A percentile compares a stretch with the other conserved stretches of the same genome.
phyloP scores from a whole-genome alignment of 64 coral and sea anemone genomes.

The Stichodactyla helianthus region DNA sequence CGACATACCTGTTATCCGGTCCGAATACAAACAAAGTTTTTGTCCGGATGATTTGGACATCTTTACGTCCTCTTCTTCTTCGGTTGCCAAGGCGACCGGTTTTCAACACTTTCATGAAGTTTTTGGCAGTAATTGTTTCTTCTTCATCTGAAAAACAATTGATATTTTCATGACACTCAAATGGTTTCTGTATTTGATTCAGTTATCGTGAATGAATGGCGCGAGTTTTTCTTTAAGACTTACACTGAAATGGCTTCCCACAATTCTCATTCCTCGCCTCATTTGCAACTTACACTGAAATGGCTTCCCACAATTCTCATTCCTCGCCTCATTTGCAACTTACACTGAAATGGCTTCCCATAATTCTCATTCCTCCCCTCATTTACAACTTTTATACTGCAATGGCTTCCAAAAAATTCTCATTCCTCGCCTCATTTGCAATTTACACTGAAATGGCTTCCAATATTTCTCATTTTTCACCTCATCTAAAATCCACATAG shows the following conservation, averaged over 20 bases:
- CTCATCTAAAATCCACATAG: too few relatives aligned
- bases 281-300: neutral
- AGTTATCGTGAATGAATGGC: neutral
- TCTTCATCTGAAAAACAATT: conserved; percentile 51
- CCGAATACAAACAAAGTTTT: conserved; percentile 81
- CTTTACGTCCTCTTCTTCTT: conserved; percentile 48
- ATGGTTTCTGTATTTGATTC: neutral
- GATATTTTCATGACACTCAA: neutral
- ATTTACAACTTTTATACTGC: neutral
- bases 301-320: neutral
- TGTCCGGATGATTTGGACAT: conserved; percentile 65
- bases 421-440: too few relatives aligned
- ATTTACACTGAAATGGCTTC: neutral
- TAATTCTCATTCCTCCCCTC: too few relatives aligned
- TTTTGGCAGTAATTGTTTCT: conserved; percentile 43
- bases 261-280: too few relatives aligned
- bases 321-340: too few relatives aligned
- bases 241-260: too few relatives aligned
- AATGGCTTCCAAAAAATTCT: neutral
- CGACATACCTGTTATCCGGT: conserved; percentile 76
- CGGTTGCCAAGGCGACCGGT: conserved; percentile 42
- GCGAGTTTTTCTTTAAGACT: neutral
- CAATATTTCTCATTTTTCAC: neutral
- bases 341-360: neutral
- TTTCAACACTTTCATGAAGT: conserved; percentile 68